Evolutionary conservation across 2,797 vertebrate species (phyloP).

Genomic region (Brachyrhaphis roseni): DNA sequence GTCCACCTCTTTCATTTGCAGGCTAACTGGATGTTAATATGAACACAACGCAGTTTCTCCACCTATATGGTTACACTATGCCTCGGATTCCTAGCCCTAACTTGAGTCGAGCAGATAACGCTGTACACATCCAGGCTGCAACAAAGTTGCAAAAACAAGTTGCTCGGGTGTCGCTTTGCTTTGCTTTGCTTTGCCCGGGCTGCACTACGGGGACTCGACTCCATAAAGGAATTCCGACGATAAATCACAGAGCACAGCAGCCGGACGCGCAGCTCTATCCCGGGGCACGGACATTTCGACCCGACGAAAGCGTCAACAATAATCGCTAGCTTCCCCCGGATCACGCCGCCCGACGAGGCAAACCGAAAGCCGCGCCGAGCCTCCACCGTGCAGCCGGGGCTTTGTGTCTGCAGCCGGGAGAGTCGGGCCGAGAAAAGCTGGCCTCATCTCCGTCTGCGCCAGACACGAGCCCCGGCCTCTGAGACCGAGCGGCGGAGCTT

Average conservation of each 20-base stretch:
- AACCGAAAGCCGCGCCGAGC: constrained; percentile 35
- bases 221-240: constrained; percentile 58
- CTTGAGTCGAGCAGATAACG: constrained; percentile 14
- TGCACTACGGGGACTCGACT: constrained; percentile 36
- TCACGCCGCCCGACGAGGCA: constrained; percentile 12
- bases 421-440: constrained; percentile 69
- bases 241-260: constrained; percentile 41
- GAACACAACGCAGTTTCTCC: background rate
- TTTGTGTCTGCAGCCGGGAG: constrained; percentile 46
- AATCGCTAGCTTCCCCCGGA: constrained; percentile 13
- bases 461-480: constrained; percentile 68
- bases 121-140: constrained; percentile 16
- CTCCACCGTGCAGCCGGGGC: constrained; percentile 41
- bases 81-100: constrained; percentile 17
- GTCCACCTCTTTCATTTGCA: constrained; percentile 47
- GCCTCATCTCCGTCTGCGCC: constrained; percentile 73
- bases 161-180: constrained; percentile 27
- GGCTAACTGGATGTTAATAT: background rate
- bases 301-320: constrained; percentile 23
- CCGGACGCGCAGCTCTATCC: constrained; percentile 51
- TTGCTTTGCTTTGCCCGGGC: constrained; percentile 22
- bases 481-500: constrained; percentile 46
- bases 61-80: constrained; percentile 12
- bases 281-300: constrained; percentile 51
- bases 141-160: constrained; percentile 76